Evolutionary conservation across 1,140 invertebrate genomes (phyloP), one percentile per base, ranked within the genome.

Genomic region (Belonocnema kinseyi): DNA sequence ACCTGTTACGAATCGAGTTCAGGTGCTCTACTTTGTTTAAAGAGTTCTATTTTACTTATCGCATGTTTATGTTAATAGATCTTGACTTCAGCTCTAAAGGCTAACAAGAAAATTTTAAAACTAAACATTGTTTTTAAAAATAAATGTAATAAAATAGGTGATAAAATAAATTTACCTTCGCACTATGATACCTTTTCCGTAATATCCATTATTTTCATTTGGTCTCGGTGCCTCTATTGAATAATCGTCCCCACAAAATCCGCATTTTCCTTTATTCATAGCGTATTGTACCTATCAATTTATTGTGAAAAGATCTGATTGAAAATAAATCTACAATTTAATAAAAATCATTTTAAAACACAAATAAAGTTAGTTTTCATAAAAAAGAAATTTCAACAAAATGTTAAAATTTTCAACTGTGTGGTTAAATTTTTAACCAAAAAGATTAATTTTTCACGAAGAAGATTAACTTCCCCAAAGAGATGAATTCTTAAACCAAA

Each of bases 181-280:
- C 0, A 92, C 92, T 33, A 95, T 92, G 3, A 92, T 89, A 7
- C 94, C 94, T 0, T 73, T 84, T 81, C 94, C 94, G 84, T 93
- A 94, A 33, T 75, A 85, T 16, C 94, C 94, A 11, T 93, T 94
- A 61, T 94, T 92, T 88, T 95, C 95, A 81, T 95, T 93, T 2
- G 86, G 83, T 80, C 94, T 92, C 11, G 94, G 94, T 66, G 85
- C 88, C 3, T 88, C 83, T 40, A 88, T 78, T 13, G 80, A 80
- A 77, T 92, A 94, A 78, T 90, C 87, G 82, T 94, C 94, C 17
- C 94, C 94, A 84, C 94, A 94, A 51, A 93, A 81, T 1, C 94
- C 94, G 80, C 94, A 94, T 78, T 92, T 90, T 14, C 92, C 92
- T 77, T 87, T 89, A 86, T 94, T 92, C 75, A 86, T 26, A 19